phyloP scores from a whole-genome alignment of 2,113 vertebrate genomes.

The Cacatua alba region DNA sequence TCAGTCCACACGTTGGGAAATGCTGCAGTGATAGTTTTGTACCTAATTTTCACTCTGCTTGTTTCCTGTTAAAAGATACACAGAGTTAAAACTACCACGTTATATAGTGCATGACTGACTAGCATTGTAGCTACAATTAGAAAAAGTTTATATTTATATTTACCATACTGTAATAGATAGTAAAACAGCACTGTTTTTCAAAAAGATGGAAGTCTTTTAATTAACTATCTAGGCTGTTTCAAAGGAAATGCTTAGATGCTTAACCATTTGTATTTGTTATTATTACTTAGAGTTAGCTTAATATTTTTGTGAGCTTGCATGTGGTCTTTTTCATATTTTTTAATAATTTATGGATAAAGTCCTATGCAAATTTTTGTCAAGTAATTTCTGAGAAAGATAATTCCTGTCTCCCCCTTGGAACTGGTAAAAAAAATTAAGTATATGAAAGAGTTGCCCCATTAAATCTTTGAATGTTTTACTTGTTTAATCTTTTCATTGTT shows the following conservation, averaged over 20 bases:
- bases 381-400: not conserved
- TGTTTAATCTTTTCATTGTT: not conserved
- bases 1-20: not conserved
- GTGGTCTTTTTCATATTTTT: not conserved
- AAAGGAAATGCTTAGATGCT: not conserved
- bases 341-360: not conserved
- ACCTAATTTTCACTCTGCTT: not conserved
- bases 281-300: not conserved
- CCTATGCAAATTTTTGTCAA: not conserved
- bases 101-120: not conserved
- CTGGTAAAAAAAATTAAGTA: not conserved
- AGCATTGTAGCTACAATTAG: not conserved
- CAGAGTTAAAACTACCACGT: not conserved
- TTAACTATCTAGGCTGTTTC: not conserved
- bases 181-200: not conserved
- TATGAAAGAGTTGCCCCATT: rapidly evolving
- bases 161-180: not conserved
- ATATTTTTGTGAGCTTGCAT: not conserved
- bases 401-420: not conserved
- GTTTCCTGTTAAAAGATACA: not conserved
- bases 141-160: not conserved
- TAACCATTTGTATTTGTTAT: not conserved
- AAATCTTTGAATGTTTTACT: not conserved
- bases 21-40: not conserved
- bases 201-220: not conserved